Evolutionary conservation across 2,888 invertebrate genomes (phyloP).

Genomic region (Chesias legatella): DNA sequence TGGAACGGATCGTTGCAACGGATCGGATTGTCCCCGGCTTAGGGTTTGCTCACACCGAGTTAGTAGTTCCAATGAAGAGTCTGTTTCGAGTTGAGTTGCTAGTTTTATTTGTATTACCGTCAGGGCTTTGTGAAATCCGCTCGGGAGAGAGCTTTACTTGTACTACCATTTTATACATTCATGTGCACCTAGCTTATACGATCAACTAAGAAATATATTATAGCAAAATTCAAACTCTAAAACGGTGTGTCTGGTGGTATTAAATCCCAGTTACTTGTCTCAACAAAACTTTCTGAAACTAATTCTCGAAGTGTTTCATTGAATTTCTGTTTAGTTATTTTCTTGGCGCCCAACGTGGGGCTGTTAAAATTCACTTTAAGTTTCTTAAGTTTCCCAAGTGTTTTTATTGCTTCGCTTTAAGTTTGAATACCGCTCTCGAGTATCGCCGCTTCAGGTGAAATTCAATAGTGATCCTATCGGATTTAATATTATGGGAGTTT

Average conservation of each 20-base stretch:
- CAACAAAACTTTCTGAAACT: too few relatives aligned
- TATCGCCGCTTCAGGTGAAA: constrained; percentile 7
- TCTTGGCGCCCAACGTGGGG: neutral
- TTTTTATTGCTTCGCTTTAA: constrained; percentile 12
- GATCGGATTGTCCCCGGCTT: constrained; percentile 24
- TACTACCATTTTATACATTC: neutral
- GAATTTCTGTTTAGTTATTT: neutral
- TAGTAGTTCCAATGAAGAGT: constrained; percentile 15
- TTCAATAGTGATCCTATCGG: constrained; percentile 4
- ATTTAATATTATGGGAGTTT: constrained; percentile 6
- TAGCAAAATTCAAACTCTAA: too few relatives aligned
- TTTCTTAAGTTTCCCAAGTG: constrained; percentile 5
- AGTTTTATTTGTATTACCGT: constrained; percentile 9
- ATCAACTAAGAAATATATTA: too few relatives aligned
- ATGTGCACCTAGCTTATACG: too few relatives aligned
- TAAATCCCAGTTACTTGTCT: too few relatives aligned
- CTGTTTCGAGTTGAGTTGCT: constrained; percentile 12
- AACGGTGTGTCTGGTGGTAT: too few relatives aligned
- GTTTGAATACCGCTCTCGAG: constrained; percentile 13
- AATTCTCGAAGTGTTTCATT: too few relatives aligned
- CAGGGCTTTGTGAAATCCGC: constrained; percentile 14
- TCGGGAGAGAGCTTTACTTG: constrained; percentile 6
- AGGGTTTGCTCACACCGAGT: constrained; percentile 24
- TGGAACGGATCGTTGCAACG: constrained; percentile 28
- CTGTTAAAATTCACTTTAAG: constrained; percentile 17